Conservation (phyloP, 2,888 invertebrate genomes). For the Pyrochroa serraticornis region DNA sequence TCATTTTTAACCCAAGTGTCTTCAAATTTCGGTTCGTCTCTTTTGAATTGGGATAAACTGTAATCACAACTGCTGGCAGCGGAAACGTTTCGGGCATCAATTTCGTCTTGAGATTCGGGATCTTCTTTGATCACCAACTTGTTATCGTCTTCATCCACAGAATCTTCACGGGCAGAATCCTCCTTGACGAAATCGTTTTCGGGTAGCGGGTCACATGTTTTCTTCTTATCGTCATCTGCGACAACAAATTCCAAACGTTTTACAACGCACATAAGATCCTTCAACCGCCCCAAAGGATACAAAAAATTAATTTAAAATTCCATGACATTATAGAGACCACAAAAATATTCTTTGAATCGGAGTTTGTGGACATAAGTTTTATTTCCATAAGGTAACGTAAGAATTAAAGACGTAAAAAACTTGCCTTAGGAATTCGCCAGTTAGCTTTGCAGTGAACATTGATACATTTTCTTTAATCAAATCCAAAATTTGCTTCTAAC, state of each 20-base stretch:
- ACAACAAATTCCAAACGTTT: neutral
- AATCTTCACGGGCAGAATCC: conserved; percentile 47
- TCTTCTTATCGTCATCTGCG: conserved; percentile 6
- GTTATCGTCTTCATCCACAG: conserved; percentile 54
- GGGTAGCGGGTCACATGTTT: conserved; percentile 19
- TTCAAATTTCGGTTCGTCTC: conserved; percentile 58
- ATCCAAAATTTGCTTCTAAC: no score
- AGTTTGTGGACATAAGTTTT: no score
- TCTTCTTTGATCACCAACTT: conserved; percentile 56
- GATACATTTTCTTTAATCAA: no score
- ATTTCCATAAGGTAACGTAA: no score
- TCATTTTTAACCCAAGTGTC: conserved; percentile 47
- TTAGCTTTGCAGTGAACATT: no score
- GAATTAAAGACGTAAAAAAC: no score
- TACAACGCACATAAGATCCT: no score
- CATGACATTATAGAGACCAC: no score
- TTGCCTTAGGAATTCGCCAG: no score
- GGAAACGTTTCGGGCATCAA: conserved; percentile 58
- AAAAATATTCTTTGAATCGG: no score
- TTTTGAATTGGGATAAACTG: conserved; percentile 70
- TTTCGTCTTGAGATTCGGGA: conserved; percentile 47
- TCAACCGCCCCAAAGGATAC: no score
- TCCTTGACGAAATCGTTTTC: conserved; percentile 37
- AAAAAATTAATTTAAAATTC: no score
- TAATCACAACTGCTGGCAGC: conserved; percentile 75